Percentiles rank a stretch among this genome's conserved stretches.
These are phyloP conservation scores for Frankliniella fusca DNA, from an alignment of 2,888 invertebrate species.

Conservation along the genomic window DNA sequence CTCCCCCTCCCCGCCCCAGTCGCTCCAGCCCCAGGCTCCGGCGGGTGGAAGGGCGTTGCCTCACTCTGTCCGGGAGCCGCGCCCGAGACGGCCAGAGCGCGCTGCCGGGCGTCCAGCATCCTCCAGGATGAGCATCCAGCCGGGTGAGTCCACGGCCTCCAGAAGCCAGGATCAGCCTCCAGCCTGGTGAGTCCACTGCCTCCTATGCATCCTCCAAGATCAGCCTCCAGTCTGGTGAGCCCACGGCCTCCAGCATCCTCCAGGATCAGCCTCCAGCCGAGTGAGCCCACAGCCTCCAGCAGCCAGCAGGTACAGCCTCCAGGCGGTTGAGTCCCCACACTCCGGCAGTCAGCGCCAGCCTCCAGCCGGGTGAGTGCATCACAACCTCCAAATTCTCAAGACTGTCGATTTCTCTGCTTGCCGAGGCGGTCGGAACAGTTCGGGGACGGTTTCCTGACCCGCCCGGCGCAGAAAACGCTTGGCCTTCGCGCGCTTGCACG, in stretches of 20 bases:
- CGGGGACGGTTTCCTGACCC: no score
- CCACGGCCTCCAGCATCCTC: neutral
- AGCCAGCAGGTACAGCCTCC: neutral
- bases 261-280: neutral
- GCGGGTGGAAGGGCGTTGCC: neutral
- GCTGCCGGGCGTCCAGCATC: neutral
- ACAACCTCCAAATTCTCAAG: no score
- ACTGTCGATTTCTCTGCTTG: no score
- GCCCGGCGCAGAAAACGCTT: no score
- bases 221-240: neutral
- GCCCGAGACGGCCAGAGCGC: neutral
- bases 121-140: neutral
- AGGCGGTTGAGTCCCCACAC: neutral
- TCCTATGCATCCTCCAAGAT: neutral
- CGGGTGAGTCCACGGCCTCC: neutral
- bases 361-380: neutral
- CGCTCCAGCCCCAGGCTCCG: neutral
- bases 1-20: neutral
- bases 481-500: no score
- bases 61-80: neutral
- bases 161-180: neutral
- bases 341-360: neutral
- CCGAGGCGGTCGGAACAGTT: no score
- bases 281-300: neutral
- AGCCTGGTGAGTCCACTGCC: neutral